Evolutionary conservation across 1,140 invertebrate species (phyloP).

Genomic region (Drosophila prosaltans): DNA sequence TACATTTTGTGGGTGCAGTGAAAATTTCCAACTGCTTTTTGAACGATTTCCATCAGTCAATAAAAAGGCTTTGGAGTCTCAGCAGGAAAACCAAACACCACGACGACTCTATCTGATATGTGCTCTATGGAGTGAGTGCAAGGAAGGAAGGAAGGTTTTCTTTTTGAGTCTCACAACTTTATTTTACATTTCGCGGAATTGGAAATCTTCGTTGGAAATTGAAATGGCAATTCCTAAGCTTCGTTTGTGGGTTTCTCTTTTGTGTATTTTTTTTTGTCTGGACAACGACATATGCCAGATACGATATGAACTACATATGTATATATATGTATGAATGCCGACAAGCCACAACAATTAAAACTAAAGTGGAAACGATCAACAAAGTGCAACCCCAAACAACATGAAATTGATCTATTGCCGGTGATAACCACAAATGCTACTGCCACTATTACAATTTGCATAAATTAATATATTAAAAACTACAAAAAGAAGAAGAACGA

Average conservation of each 20-base stretch:
- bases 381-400: conserved; percentile 54
- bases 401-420: conserved; percentile 60
- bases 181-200: conserved; percentile 74
- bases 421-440: conserved; percentile 45
- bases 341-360: conserved; percentile 80
- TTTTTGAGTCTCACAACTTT: conserved; percentile 63
- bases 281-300: conserved; percentile 59
- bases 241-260: conserved; percentile 13
- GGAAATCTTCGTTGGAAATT: conserved; percentile 72
- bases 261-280: conserved; percentile 16
- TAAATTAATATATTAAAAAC: conserved; percentile 75
- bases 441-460: conserved; percentile 69
- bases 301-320: conserved; percentile 15
- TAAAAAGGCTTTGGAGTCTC: conserved; percentile 53
- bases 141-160: conserved; percentile 33
- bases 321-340: conserved; percentile 37
- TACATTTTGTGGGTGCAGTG: conserved; percentile 72
- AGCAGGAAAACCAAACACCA: conserved; percentile 50
- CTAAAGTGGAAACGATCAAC: conserved; percentile 82
- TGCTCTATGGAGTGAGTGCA: conserved; percentile 15
- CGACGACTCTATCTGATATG: conserved; percentile 59
- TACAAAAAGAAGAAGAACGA: neutral
- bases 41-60: conserved; percentile 81
- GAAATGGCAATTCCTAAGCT: conserved; percentile 50
- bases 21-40: conserved; percentile 59